Conservation (phyloP, 2,797 vertebrate genomes). For the Stomatorhinus walkeri region DNA sequence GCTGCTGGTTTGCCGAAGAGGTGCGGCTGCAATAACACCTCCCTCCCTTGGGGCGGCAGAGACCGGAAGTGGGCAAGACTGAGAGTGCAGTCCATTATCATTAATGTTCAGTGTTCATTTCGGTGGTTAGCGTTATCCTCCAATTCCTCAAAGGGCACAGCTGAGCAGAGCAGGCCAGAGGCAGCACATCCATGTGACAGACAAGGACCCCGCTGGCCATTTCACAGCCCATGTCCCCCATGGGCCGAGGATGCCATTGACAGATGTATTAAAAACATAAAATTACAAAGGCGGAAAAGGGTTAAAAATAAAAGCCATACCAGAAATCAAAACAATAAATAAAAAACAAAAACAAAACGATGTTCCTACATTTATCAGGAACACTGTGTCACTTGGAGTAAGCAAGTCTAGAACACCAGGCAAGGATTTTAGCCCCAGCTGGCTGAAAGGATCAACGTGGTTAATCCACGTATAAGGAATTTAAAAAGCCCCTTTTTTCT, state of each 20-base stretch:
- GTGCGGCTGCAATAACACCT: constrained; percentile 27
- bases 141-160: constrained; percentile 11
- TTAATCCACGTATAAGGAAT: neutral
- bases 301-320: constrained; percentile 25
- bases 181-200: neutral
- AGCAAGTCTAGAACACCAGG: neutral
- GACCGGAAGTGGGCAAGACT: constrained; percentile 29
- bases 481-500: neutral
- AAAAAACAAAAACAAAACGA: constrained; percentile 22
- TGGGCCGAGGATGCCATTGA: constrained; percentile 12
- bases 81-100: constrained; percentile 22
- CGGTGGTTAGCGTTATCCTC: constrained; percentile 27
- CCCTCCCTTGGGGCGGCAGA: constrained; percentile 25
- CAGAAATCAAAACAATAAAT: constrained; percentile 26
- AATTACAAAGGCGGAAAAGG: constrained; percentile 28
- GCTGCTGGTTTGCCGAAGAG: constrained; percentile 22
- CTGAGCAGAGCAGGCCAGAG: constrained; percentile 25
- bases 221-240: constrained; percentile 6
- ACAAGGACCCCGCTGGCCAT: neutral
- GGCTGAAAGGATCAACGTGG: neutral
- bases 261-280: constrained; percentile 46
- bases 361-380: constrained; percentile 28
- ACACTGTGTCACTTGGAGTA: neutral
- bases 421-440: neutral
- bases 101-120: constrained; percentile 28